Conservation (phyloP, 35 echinoderm and acorn worm species). For the Apostichopus japonicus region DNA sequence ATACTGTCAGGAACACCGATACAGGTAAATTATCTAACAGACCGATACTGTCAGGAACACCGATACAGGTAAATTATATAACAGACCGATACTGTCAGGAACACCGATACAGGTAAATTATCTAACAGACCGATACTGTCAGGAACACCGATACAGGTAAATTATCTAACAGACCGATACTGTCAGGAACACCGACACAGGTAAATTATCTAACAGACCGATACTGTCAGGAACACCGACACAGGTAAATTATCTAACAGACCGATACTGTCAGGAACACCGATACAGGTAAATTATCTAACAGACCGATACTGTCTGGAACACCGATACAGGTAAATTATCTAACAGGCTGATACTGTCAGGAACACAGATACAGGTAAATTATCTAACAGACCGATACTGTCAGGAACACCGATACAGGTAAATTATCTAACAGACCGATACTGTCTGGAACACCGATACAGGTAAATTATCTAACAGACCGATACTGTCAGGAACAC, state of each 20-base stretch:
- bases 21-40: not conserved
- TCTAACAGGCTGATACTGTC: slow-evolving; percentile 52
- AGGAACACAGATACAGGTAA: slow-evolving; percentile 97
- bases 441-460: too few species aligned
- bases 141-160: slow-evolving; percentile 97
- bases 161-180: not conserved
- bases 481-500: too few species aligned
- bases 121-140: slow-evolving; percentile 79
- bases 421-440: too few species aligned
- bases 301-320: slow-evolving; percentile 90
- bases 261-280: slow-evolving; percentile 91
- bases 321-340: slow-evolving; percentile 89
- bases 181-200: too few species aligned
- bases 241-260: too few species aligned
- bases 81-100: slow-evolving; percentile 72
- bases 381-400: not conserved
- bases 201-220: too few species aligned
- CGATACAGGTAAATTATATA: slow-evolving; percentile 81
- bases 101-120: slow-evolving; percentile 92
- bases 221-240: too few species aligned
- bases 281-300: slow-evolving; percentile 80
- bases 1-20: too few species aligned
- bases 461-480: too few species aligned
- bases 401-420: too few species aligned
- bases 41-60: slow-evolving; percentile 93